Conservation (phyloP, 2,797 vertebrate genomes). For the Pipistrellus pipistrellus region DNA sequence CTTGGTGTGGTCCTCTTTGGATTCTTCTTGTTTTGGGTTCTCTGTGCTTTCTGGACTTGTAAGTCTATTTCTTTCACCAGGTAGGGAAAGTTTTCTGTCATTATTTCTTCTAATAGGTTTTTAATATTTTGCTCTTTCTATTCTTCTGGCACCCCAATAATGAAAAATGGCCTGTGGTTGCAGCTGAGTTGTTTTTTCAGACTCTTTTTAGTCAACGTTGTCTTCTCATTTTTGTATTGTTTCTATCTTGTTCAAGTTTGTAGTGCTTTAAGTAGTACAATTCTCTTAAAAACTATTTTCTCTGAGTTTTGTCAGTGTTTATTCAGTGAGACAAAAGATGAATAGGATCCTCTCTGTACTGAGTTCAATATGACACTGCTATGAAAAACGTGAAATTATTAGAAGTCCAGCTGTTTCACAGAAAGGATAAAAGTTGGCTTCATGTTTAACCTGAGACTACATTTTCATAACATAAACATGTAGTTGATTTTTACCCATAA, state of each 20-base stretch:
- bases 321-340: not conserved
- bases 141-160: no score
- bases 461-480: not conserved
- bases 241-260: not conserved
- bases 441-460: not conserved
- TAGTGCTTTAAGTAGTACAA: not conserved
- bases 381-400: constrained; percentile 13
- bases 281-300: constrained; percentile 14
- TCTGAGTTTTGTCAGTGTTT: not conserved
- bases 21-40: no score
- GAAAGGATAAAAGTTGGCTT: not conserved
- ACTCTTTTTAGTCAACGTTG: not conserved
- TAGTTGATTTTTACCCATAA: not conserved
- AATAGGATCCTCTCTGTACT: not conserved
- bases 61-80: no score
- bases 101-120: no score
- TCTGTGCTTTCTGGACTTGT: no score
- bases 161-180: no score
- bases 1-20: no score
- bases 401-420: not conserved
- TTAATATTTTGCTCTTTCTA: no score
- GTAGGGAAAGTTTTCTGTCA: no score
- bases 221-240: not conserved
- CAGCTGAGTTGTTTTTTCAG: no score
- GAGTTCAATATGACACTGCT: not conserved